Percentiles rank a stretch among this genome's conserved stretches.
Conservation (phyloP, 2,113 vertebrate species). For the Sylvia atricapilla region DNA sequence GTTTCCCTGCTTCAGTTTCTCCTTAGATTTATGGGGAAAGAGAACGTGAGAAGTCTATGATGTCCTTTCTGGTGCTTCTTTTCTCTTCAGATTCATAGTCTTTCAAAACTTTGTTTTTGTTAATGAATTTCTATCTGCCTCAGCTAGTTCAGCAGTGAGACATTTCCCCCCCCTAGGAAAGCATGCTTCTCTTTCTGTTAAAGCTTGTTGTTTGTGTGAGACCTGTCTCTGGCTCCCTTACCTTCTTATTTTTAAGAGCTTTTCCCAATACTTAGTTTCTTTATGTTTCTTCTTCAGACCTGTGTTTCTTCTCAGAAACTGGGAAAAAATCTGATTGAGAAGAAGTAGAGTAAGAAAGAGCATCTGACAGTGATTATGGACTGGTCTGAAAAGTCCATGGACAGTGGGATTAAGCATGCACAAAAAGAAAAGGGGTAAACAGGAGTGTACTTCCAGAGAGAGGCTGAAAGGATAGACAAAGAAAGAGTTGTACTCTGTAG, state of each 20-base stretch:
- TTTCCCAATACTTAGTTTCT: background rate
- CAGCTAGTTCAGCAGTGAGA: background rate
- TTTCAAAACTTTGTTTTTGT: background rate
- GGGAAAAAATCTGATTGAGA: background rate
- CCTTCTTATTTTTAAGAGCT: background rate
- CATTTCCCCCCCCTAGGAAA: background rate
- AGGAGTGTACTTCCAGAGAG: background rate
- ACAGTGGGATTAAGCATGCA: background rate
- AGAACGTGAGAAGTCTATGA: background rate
- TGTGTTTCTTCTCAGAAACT: background rate
- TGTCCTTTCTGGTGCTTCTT: background rate
- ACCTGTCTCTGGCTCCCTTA: background rate
- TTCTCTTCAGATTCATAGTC: background rate
- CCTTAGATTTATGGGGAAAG: background rate
- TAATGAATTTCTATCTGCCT: background rate
- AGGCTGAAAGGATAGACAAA: background rate
- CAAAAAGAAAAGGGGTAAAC: background rate
- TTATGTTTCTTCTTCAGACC: background rate
- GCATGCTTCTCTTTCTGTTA: background rate
- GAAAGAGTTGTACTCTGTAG: background rate
- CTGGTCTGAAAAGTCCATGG: background rate
- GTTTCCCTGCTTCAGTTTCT: background rate
- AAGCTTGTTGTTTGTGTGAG: background rate
- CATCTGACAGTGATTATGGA: background rate
- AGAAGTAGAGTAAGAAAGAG: background rate